phyloP scores from a whole-genome alignment of 2,888 invertebrate genomes.

The Latrodectus hesperus region DNA sequence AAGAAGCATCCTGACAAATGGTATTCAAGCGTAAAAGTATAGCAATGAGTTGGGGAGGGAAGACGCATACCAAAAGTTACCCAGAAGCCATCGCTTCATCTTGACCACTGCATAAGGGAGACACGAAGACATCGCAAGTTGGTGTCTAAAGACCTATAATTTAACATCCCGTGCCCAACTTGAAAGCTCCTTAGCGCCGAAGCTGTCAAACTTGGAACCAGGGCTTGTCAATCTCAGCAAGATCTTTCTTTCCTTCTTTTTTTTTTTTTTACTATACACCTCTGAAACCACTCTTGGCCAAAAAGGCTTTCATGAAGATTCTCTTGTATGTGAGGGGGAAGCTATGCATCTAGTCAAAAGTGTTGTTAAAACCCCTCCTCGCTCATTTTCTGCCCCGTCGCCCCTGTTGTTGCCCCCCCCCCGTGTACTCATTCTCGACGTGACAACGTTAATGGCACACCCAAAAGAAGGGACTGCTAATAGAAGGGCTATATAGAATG shows the following conservation, averaged over 20 bases:
- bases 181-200: constrained; percentile 43
- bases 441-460: constrained; percentile 62
- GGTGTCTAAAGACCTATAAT: constrained; percentile 60
- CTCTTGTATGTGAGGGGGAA: not conserved
- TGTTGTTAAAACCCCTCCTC: constrained; percentile 12
- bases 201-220: constrained; percentile 51
- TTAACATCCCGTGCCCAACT: constrained; percentile 38
- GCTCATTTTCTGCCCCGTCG: constrained; percentile 59
- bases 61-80: constrained; percentile 6
- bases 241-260: not conserved
- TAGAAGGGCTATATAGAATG: constrained; percentile 36
- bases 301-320: too few species aligned
- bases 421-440: too few species aligned
- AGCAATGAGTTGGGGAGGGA: constrained; percentile 1
- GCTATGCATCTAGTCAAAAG: not conserved
- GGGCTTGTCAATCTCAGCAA: constrained; percentile 50
- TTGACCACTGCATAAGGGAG: constrained; percentile 55
- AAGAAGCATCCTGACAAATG: constrained; percentile 53
- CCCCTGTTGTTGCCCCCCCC: constrained; percentile 36
- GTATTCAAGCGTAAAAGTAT: constrained; percentile 49
- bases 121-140: constrained; percentile 24
- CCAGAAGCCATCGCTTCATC: constrained; percentile 37
- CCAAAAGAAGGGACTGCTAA: constrained; percentile 28
- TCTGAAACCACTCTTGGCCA: too few species aligned
- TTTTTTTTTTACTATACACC: not conserved